Evolutionary conservation across 2,113 vertebrate genomes (phyloP).

Genomic region (Podiceps cristatus): DNA sequence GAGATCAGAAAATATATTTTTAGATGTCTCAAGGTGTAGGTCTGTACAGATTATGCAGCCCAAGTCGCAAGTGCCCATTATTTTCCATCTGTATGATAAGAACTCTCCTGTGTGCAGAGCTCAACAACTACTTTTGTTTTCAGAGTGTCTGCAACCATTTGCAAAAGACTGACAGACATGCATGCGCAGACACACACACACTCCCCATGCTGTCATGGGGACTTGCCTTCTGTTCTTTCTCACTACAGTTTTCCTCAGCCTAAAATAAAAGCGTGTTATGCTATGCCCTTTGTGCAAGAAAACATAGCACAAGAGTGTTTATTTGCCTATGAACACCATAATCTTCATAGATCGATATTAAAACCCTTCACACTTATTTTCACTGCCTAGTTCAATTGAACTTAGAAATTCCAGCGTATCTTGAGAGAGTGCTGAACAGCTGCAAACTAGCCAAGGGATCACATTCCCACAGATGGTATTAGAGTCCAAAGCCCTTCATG

Average conservation of each 20-base stretch:
- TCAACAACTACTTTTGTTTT: conserved; percentile 35
- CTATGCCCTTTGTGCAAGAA: neutral
- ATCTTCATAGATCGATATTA: conserved; percentile 26
- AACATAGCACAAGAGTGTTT: conserved; percentile 27
- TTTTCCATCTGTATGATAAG: conserved; percentile 18
- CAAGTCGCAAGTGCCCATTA: neutral
- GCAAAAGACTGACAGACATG: conserved; percentile 17
- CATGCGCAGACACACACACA: neutral
- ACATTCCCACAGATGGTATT: conserved; percentile 55
- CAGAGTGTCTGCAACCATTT: conserved; percentile 5
- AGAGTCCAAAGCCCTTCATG: conserved; percentile 44
- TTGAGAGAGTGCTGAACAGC: conserved; percentile 56
- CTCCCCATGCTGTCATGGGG: neutral
- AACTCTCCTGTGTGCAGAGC: neutral
- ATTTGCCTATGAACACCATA: conserved; percentile 45
- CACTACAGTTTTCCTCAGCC: conserved; percentile 1
- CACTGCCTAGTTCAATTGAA: conserved; percentile 38
- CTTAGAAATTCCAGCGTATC: conserved; percentile 3
- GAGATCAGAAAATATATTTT: conserved; percentile 30
- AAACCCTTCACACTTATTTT: conserved; percentile 49
- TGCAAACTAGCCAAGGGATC: conserved; percentile 45
- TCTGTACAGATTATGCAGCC: neutral
- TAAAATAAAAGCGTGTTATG: conserved; percentile 1
- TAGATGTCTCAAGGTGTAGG: neutral
- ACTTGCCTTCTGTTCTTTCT: conserved; percentile 37